Evolutionary conservation across 2,797 vertebrate genomes (phyloP).

Genomic region (Catostomus latipinnis): DNA sequence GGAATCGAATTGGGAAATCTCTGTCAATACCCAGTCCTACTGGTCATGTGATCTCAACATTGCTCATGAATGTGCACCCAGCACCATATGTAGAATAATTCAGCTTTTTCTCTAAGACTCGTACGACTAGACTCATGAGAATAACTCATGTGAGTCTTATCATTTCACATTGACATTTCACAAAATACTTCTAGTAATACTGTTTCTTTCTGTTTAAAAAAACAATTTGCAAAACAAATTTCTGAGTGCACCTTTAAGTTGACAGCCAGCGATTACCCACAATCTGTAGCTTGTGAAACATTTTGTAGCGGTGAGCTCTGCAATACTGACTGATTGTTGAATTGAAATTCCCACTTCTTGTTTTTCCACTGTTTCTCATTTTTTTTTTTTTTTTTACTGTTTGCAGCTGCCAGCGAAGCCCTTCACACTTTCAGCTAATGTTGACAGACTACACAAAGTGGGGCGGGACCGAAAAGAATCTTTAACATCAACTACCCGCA

Average conservation of each 20-base stretch:
- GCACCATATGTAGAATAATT: no score
- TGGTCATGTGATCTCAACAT: no score
- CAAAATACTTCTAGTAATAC: no score
- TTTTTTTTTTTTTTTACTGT: not conserved
- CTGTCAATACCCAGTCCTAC: no score
- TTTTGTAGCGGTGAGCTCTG: not conserved
- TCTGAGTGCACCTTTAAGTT: not conserved
- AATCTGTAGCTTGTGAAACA: not conserved
- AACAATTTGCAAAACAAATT: no score
- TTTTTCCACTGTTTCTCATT: not conserved
- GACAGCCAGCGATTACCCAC: not conserved
- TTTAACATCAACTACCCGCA: constrained; percentile 43
- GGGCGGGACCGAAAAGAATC: constrained; percentile 54
- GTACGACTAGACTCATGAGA: no score
- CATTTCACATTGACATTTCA: no score
- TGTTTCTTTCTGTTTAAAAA: no score
- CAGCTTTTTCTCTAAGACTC: no score
- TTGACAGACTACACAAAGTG: constrained; percentile 69
- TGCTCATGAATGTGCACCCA: no score
- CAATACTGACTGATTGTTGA: constrained; percentile 7
- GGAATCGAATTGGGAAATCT: no score
- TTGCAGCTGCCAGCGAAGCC: constrained; percentile 85
- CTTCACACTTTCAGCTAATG: constrained; percentile 74
- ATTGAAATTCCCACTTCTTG: constrained; percentile 1
- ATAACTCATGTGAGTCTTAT: no score